Evolutionary conservation across 2,113 vertebrate species (phyloP).

Genomic region (Meles meles): DNA sequence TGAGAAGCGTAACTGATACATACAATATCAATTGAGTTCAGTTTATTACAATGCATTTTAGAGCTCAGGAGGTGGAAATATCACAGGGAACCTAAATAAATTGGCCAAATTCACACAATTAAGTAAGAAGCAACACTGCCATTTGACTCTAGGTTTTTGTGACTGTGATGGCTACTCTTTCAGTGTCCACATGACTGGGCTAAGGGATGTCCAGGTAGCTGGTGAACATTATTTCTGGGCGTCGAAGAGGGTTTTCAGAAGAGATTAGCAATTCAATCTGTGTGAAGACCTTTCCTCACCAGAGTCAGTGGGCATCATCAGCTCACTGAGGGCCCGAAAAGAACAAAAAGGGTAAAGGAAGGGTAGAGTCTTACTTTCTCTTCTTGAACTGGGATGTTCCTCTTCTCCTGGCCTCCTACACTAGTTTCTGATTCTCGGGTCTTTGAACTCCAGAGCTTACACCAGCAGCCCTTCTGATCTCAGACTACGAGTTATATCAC

Average conservation of each 20-base stretch:
- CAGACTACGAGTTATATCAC: neutral
- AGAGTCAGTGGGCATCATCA: neutral
- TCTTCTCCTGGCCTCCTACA: neutral
- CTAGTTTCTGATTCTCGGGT: neutral
- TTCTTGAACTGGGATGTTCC: neutral
- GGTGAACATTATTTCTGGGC: neutral
- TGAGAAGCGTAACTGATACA: neutral
- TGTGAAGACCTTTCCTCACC: neutral
- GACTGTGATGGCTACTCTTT: neutral
- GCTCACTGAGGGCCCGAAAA: too few species aligned
- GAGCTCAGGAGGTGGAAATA: neutral
- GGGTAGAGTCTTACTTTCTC: too few species aligned
- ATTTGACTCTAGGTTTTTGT: neutral
- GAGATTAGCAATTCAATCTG: neutral
- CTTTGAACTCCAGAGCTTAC: neutral
- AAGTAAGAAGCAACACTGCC: neutral
- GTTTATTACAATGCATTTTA: neutral
- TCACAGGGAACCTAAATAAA: neutral
- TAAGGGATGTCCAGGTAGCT: neutral
- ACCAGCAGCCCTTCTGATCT: neutral
- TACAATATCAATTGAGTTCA: neutral
- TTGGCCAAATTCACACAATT: neutral
- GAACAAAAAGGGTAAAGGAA: neutral
- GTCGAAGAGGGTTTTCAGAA: neutral
- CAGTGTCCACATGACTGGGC: neutral